phyloP scores from a whole-genome alignment of 2,113 vertebrate species.

The Saccopteryx bilineata region DNA sequence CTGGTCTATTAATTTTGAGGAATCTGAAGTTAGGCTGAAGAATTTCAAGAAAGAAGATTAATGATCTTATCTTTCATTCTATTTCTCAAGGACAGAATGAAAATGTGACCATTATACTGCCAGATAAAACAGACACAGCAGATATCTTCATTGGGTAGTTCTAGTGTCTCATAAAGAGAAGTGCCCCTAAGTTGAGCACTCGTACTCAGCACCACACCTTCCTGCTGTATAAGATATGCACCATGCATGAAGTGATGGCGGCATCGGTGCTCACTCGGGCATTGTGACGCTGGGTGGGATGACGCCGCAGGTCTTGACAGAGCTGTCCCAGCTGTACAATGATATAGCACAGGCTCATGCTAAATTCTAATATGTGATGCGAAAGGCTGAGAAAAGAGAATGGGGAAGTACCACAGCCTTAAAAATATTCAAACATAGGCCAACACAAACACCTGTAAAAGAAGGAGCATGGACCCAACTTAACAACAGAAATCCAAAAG shows the following conservation, averaged over 20 bases:
- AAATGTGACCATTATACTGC: neutral
- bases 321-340: neutral
- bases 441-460: neutral
- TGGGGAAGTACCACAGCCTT: neutral
- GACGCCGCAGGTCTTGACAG: neutral
- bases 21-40: neutral
- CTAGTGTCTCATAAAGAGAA: neutral
- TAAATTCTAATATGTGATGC: neutral
- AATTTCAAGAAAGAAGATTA: conserved; percentile 40
- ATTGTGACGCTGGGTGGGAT: neutral
- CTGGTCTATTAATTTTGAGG: conserved; percentile 33
- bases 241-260: neutral
- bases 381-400: neutral
- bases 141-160: neutral
- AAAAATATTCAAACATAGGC: neutral
- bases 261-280: neutral
- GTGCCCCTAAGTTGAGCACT: neutral
- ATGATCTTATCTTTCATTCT: conserved; percentile 27
- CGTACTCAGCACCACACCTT: neutral
- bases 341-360: neutral
- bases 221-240: neutral
- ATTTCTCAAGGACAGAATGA: neutral
- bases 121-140: neutral
- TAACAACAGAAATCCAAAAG: neutral
- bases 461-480: neutral